Percentiles rank a stretch among this genome's conserved stretches.
Evolutionary conservation across 1,140 invertebrate genomes (phyloP).

Genomic region (Diachasmimorpha longicaudata): DNA sequence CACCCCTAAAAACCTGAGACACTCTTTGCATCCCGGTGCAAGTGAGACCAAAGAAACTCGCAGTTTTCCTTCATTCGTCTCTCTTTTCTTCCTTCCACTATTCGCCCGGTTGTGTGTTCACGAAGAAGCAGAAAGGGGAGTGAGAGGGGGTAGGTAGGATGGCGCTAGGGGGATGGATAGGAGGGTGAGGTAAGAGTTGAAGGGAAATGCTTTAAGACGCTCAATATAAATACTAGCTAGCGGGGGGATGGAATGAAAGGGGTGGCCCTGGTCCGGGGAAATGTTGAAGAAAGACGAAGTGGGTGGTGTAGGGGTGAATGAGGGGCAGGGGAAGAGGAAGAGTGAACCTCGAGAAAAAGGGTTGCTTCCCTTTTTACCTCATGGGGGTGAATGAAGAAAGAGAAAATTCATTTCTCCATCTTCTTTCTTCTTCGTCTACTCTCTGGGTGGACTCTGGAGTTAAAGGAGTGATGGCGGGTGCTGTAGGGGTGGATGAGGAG

Average conservation of each 20-base stretch:
- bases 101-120: slow-evolving; percentile 4
- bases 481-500: background rate
- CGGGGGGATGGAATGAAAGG: slow-evolving; percentile 27
- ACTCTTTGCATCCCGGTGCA: slow-evolving; percentile 1
- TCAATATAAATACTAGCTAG: slow-evolving; percentile 64
- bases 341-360: slow-evolving; percentile 57
- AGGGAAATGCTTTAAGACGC: slow-evolving; percentile 62
- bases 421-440: background rate
- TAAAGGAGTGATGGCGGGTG: background rate
- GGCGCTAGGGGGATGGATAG: slow-evolving; percentile 20
- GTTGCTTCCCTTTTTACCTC: slow-evolving; percentile 60
- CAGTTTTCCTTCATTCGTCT: background rate
- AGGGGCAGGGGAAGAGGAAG: background rate
- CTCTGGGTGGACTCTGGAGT: slow-evolving; percentile 8
- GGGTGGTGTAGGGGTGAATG: background rate
- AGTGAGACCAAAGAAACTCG: slow-evolving; percentile 18
- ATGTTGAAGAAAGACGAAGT: slow-evolving; percentile 10
- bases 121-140: slow-evolving; percentile 21
- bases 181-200: slow-evolving; percentile 26
- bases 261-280: background rate
- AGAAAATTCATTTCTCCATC: slow-evolving; percentile 4
- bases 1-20: background rate
- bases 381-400: slow-evolving; percentile 11
- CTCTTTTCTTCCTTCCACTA: background rate
- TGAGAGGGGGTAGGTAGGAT: slow-evolving; percentile 20